Conservation (phyloP, 2,888 invertebrate species). For the Microdon myrmicae region DNA sequence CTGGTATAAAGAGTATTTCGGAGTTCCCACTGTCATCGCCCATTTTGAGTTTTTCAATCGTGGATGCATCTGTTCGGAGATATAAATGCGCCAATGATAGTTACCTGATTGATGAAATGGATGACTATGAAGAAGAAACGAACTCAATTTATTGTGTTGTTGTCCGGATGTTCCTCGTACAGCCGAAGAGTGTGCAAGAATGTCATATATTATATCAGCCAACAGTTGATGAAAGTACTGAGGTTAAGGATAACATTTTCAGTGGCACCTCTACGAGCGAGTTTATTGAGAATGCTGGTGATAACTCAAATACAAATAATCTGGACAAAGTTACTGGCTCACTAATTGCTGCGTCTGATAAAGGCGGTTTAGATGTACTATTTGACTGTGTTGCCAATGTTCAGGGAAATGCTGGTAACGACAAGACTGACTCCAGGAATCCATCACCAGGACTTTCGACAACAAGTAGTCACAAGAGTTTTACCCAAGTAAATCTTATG, state of each 20-base stretch:
- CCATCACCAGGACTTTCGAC: conserved; percentile 58
- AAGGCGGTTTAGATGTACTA: conserved; percentile 57
- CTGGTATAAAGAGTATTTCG: conserved; percentile 79
- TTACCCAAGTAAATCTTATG: conserved; percentile 76
- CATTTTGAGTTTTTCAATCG: conserved; percentile 88
- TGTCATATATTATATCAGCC: conserved; percentile 76
- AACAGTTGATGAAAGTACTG: conserved; percentile 60
- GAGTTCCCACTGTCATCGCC: conserved; percentile 90
- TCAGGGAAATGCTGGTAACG: conserved; percentile 55
- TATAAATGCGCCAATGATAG: conserved; percentile 67
- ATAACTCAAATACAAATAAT: conserved; percentile 53
- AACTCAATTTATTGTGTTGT: conserved; percentile 70
- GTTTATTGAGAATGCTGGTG: conserved; percentile 36
- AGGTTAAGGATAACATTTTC: conserved; percentile 57
- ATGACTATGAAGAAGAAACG: conserved; percentile 71
- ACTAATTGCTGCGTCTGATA: conserved; percentile 52
- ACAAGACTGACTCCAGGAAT: conserved; percentile 56
- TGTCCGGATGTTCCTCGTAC: conserved; percentile 79
- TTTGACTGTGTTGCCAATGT: conserved; percentile 53
- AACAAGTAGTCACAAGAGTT: conserved; percentile 54
- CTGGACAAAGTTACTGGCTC: conserved; percentile 21
- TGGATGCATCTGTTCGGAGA: conserved; percentile 76
- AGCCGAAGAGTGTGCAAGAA: conserved; percentile 89
- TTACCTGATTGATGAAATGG: conserved; percentile 70
- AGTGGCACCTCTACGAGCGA: conserved; percentile 47